Base-by-base conservation (phyloP, 1,140 invertebrate species). In the Drosophila kohkoa region DNA sequence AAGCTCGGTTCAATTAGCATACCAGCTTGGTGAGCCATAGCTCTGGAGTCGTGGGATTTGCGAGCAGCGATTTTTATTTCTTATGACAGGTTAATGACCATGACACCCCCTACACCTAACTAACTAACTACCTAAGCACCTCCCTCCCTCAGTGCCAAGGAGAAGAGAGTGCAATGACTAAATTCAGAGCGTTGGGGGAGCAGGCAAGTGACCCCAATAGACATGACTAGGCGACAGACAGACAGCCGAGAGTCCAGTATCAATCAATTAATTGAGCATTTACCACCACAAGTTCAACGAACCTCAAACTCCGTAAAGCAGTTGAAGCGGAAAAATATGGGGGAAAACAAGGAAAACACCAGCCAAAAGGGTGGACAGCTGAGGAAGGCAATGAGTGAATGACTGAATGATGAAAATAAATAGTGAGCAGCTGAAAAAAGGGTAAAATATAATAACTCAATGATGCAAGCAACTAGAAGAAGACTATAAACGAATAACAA, bases 11-110 rank as follows among this genome's bases (percentile, higher is more conserved):
- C 77, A 88, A 89, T 88, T 88, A 87, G 83, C 83, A 87, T 87
- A 88, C 83, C 82, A 86, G 64, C 68, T 62, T 55, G 79, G 68
- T 85, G 79, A 81, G 78, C 60, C 75, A 82, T 86, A 65, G 65
- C 38, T 59, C 35, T 38, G 1, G 35, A 65, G 60, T 70, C 75
- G 79, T 81, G 79, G 75, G 80, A 82, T 64, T 68, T 62, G 59
- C 38, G 63, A 70, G 79, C 72, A 87, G 82, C 72, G 79, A 87
- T 87, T 75, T 87, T 32, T 25, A 25, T 25, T 32, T 32, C 11
- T 83, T 87, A 88, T 88, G 83, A 85, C 83, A 88, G 83, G 83
- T 88, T 88, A 88, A 89, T 79, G 83, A 88, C 83, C 89, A 77
- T 51, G 52, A 32, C 54, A 41, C 15, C 15, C 35, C 35, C 35